Conservation (phyloP, 2,797 vertebrate species). For the Catostomus latipinnis region DNA sequence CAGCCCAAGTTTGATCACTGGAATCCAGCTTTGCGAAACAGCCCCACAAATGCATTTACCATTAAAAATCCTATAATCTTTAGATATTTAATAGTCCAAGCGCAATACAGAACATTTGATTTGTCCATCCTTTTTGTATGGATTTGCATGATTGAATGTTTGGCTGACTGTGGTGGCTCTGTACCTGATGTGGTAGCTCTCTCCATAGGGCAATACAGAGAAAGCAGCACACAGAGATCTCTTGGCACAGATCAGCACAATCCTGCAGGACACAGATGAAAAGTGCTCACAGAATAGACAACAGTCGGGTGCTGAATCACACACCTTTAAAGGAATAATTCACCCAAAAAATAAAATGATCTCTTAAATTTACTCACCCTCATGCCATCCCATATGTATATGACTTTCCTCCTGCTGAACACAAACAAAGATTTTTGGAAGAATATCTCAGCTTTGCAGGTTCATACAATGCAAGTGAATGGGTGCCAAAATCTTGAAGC, state of each 20-base stretch:
- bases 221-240: conserved; percentile 94
- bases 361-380: no score
- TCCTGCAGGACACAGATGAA: conserved; percentile 82
- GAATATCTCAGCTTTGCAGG: no score
- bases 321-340: not conserved
- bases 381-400: no score
- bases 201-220: conserved; percentile 96
- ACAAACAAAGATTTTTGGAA: no score
- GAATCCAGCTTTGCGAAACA: not conserved
- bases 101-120: conserved; percentile 8
- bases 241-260: conserved; percentile 97
- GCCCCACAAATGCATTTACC: not conserved
- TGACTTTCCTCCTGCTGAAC: no score
- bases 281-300: conserved; percentile 72
- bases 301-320: conserved; percentile 5
- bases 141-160: conserved; percentile 47
- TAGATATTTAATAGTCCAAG: not conserved
- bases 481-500: no score
- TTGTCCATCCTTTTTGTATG: conserved; percentile 45
- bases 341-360: no score
- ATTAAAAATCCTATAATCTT: not conserved
- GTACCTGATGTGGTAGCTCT: conserved; percentile 90
- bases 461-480: no score
- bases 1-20: no score
- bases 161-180: conserved; percentile 63